Conservation (phyloP, 1,140 invertebrate species). For the Daktulosphaira vitifoliae region DNA sequence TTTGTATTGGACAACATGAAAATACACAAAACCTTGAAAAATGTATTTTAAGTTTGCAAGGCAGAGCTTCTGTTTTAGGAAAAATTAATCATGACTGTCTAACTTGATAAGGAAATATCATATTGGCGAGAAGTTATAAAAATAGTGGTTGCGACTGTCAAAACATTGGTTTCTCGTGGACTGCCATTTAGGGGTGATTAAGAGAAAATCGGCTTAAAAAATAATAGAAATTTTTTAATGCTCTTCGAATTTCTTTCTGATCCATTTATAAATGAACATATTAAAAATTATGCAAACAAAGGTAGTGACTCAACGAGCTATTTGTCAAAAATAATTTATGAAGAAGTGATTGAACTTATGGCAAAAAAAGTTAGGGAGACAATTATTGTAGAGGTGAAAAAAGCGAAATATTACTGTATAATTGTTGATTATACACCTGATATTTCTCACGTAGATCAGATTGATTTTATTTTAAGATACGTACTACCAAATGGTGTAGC, state of each 20-base stretch:
- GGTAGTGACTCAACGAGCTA: slow-evolving; percentile 40
- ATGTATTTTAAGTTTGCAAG: no score
- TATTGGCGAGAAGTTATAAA: no score
- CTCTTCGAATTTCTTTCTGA: slow-evolving; percentile 41
- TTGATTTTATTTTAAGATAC: slow-evolving; percentile 13
- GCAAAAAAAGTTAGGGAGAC: slow-evolving; percentile 35
- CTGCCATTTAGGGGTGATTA: no score
- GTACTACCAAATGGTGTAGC: slow-evolving; percentile 21
- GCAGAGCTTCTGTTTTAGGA: no score
- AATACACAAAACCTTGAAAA: no score
- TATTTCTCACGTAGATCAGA: slow-evolving; percentile 26
- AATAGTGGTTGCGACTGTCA: no score
- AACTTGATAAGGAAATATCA: no score
- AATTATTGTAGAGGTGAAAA: slow-evolving; percentile 38
- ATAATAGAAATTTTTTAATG: slow-evolving; percentile 38
- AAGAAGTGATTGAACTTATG: slow-evolving; percentile 41
- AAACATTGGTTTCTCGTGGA: no score
- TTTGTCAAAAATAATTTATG: slow-evolving; percentile 41
- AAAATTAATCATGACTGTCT: no score
- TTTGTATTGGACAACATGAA: no score
- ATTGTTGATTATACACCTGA: slow-evolving; percentile 22
- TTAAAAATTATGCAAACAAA: slow-evolving; percentile 39
- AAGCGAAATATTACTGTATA: slow-evolving; percentile 21
- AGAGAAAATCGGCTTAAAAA: slow-evolving; percentile 36
- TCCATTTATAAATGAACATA: slow-evolving; percentile 41